Evolutionary conservation across 2,113 vertebrate genomes (phyloP).

Genomic region (Trematocara zebra): DNA sequence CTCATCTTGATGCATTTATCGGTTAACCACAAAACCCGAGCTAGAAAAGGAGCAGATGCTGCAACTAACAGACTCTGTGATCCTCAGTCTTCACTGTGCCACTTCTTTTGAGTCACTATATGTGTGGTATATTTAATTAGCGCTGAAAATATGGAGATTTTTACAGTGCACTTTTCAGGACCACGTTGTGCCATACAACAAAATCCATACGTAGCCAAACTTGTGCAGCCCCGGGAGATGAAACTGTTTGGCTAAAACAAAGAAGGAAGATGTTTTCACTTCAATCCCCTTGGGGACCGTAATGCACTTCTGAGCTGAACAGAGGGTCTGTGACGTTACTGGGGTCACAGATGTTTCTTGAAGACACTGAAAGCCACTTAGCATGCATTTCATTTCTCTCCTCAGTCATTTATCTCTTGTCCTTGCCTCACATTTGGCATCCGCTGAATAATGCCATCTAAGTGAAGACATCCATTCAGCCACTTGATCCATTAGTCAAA

Average conservation of each 20-base stretch:
- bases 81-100: neutral
- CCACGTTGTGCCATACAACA: neutral
- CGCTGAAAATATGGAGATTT: neutral
- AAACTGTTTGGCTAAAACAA: constrained; percentile 25
- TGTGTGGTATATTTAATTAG: neutral
- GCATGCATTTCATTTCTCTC: constrained; percentile 15
- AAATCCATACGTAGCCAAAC: neutral
- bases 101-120: neutral
- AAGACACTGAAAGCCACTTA: constrained; percentile 28
- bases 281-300: constrained; percentile 11
- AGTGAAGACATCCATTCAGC: neutral
- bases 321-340: neutral
- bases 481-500: neutral
- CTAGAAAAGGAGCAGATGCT: constrained; percentile 36
- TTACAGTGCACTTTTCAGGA: neutral
- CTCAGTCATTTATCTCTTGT: neutral
- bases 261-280: constrained; percentile 38
- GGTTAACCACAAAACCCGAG: constrained; percentile 29
- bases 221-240: neutral
- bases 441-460: neutral
- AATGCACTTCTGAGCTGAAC: constrained; percentile 20
- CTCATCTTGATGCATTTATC: constrained; percentile 44
- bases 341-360: constrained; percentile 43
- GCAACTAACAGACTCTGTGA: neutral
- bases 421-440: neutral